Evolutionary conservation across 2,797 vertebrate species (phyloP), one percentile per base, ranked within the genome.

Genomic region (Nannoperca obscura): DNA sequence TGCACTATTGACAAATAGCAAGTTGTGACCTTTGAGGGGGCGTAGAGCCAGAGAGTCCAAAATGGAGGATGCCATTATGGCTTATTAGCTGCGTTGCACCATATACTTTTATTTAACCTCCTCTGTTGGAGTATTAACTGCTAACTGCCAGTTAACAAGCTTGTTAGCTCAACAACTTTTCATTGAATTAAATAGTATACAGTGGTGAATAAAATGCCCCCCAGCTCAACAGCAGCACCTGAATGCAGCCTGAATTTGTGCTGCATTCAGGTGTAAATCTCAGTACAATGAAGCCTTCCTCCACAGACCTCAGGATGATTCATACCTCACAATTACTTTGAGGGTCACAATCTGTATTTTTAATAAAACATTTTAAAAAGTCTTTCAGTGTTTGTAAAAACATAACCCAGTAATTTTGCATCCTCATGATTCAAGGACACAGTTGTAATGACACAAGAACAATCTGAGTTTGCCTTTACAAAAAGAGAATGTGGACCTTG

Each of bases 361-460:
- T 67, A 69, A 75, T 24, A n/a, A 27, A 54, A 17, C 17, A 36
- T 36, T 2, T 34, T 34, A 7, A 34, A 34, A 34, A 17, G 12
- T 40, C 69, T 55, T 47, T 19, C 22, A 71, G 68, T 40, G 38
- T 24, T 75, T 71, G 57, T 55, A 68, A 80, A 61, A 72, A 60
- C 52, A n/a, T 34, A 70, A 52, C 34, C 27, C 71, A 55, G 40
- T 67, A 42, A 67, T 81, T 76, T 50, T 55, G 15, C 32, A 17
- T 5, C 34, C 42, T 71, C 69, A 59, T 74, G 59, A 74, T 63
- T 66, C 72, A 59, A 17, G 22, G 38, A 52, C 55, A 73, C 80
- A 7, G 61, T 40, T 63, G n/a, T 69, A 74, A 74, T 77, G 73
- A 69, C 52, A 55, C 40, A 30, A 49, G 24, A 76, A 76, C 68